These are phyloP conservation scores for Aromia moschata DNA, from an alignment of 2,888 invertebrate genomes.

Conservation along the genomic window DNA sequence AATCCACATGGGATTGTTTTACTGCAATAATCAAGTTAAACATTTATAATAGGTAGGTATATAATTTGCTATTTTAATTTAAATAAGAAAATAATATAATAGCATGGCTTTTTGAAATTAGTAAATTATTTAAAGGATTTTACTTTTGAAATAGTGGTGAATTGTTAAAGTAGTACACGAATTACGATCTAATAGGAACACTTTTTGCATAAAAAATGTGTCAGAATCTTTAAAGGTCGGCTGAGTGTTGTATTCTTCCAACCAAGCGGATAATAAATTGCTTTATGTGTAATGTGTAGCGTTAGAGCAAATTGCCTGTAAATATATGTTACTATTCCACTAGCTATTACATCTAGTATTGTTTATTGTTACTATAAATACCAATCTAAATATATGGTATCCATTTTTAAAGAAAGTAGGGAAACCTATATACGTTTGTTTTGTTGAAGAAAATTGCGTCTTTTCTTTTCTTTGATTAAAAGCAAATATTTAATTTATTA, in stretches of 20 bases:
- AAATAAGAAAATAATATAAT: too few species aligned
- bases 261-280: conserved; percentile 20
- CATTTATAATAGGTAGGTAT: too few species aligned
- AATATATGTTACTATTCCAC: conserved; percentile 28
- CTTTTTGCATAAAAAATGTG: background rate
- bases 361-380: conserved; percentile 30
- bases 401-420: conserved; percentile 33
- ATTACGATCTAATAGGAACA: too few species aligned
- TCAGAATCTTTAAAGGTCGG: conserved; percentile 7
- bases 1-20: too few species aligned
- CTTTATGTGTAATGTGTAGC: conserved; percentile 14
- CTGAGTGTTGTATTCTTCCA: background rate
- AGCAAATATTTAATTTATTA: too few species aligned
- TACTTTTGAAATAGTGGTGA: too few species aligned
- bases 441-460: conserved; percentile 28
- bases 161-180: too few species aligned
- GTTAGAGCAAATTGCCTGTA: conserved; percentile 26
- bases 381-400: background rate
- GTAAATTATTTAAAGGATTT: too few species aligned
- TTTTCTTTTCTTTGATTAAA: conserved; percentile 31
- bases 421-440: conserved; percentile 37
- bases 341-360: conserved; percentile 24
- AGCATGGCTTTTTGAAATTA: too few species aligned
- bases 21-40: too few species aligned
- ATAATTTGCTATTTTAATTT: too few species aligned